Evolutionary conservation across 2,113 vertebrate species (phyloP).

Genomic region (Alligator sinensis): DNA sequence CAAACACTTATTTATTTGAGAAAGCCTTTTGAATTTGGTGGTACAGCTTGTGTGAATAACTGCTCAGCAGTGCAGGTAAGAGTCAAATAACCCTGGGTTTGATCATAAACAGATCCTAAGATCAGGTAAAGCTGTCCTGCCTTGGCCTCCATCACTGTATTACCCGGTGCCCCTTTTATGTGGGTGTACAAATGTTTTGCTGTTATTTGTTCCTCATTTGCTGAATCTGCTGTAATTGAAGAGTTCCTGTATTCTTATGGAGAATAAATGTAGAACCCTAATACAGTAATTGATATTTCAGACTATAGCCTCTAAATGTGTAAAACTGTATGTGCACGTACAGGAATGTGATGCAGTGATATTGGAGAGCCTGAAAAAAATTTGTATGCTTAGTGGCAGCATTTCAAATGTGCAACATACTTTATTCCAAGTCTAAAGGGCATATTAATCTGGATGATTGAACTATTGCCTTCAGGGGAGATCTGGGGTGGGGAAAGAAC

Average conservation of each 20-base stretch:
- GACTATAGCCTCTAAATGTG: not conserved
- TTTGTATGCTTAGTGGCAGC: not conserved
- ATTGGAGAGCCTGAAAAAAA: not conserved
- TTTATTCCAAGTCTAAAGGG: not conserved
- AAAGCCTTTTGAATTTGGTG: not conserved
- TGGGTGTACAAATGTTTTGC: not conserved
- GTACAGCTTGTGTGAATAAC: not conserved
- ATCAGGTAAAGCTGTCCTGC: not conserved
- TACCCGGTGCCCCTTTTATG: not conserved
- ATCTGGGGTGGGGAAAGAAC: not conserved
- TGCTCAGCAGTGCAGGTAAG: not conserved
- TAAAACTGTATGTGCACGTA: not conserved
- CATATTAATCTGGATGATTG: not conserved
- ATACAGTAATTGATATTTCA: not conserved
- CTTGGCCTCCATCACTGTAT: not conserved
- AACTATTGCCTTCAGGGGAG: not conserved
- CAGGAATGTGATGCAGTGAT: not conserved
- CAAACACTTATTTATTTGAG: fast-evolving
- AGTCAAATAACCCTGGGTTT: not conserved
- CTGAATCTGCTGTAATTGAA: not conserved
- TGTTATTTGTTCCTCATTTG: not conserved
- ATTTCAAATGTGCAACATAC: not conserved
- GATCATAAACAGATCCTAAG: not conserved
- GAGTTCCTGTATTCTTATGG: not conserved
- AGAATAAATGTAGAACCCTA: not conserved